phyloP scores from a whole-genome alignment of 2,797 vertebrate genomes.

The Lateolabrax maculatus region DNA sequence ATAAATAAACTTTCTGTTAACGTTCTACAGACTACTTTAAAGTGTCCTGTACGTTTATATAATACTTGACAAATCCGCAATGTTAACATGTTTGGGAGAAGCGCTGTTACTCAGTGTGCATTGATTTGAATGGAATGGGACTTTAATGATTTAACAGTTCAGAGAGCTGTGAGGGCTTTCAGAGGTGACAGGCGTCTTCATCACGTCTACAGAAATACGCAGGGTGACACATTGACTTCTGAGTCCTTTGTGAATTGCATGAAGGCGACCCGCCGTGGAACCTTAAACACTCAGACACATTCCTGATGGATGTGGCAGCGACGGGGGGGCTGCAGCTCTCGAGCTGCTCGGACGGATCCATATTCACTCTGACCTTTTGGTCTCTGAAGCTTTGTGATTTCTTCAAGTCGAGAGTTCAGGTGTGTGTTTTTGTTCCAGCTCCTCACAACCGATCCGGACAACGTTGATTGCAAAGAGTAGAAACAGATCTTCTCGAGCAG shows the following conservation, averaged over 20 bases:
- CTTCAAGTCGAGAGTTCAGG: background rate
- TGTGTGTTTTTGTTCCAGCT: background rate
- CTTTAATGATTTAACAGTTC: background rate
- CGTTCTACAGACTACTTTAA: background rate
- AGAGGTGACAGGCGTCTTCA: background rate
- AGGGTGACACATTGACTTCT: background rate
- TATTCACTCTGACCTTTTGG: background rate
- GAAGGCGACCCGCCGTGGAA: background rate
- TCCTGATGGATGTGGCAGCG: conserved; percentile 8
- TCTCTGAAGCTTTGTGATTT: background rate
- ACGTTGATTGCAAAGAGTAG: background rate
- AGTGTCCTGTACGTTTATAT: background rate
- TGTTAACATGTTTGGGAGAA: background rate
- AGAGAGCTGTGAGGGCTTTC: background rate
- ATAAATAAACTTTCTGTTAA: no score
- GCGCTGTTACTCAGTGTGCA: background rate
- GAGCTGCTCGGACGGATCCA: background rate
- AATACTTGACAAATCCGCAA: background rate
- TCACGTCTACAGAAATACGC: background rate
- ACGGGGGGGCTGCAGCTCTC: background rate
- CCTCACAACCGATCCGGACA: conserved; percentile 9
- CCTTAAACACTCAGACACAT: conserved; percentile 1
- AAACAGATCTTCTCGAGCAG: fast-evolving
- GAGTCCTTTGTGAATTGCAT: background rate
- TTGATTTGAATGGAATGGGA: background rate